Evolutionary conservation across 1,140 invertebrate genomes (phyloP).

Genomic region (Cydia splendana): DNA sequence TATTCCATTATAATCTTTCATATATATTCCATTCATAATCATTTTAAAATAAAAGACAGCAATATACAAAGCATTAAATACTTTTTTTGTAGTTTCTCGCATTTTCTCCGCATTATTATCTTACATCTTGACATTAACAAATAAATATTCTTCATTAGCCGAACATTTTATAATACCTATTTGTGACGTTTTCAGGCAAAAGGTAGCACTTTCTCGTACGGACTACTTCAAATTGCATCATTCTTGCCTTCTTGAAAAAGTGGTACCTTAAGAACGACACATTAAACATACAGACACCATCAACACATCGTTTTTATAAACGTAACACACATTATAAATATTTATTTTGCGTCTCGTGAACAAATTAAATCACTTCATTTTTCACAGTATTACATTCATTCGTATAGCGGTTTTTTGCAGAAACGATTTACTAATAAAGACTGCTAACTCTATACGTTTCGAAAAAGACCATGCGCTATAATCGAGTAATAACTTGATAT

Average conservation of each 20-base stretch:
- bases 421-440: not conserved
- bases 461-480: not conserved
- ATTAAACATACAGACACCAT: conserved; percentile 46
- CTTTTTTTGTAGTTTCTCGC: conserved; percentile 41
- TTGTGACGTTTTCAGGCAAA: not conserved
- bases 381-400: not conserved
- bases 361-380: conserved; percentile 23
- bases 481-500: not conserved
- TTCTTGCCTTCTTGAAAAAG: not conserved
- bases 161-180: conserved; percentile 38
- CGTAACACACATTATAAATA: conserved; percentile 30
- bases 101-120: conserved; percentile 38
- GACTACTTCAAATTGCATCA: not conserved
- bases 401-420: not conserved
- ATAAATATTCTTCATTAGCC: conserved; percentile 35
- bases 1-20: conserved; percentile 11
- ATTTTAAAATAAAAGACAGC: conserved; percentile 43
- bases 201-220: not conserved
- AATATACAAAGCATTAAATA: conserved; percentile 62
- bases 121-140: conserved; percentile 37
- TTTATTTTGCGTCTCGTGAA: conserved; percentile 30
- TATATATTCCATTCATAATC: conserved; percentile 38
- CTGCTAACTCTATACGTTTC: not conserved
- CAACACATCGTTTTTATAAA: conserved; percentile 37
- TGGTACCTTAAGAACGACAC: conserved; percentile 20